A percentile compares a stretch with the other conserved stretches of the same genome.
phyloP scores from a whole-genome alignment of 2,797 vertebrate species.

The Thaleichthys pacificus region DNA sequence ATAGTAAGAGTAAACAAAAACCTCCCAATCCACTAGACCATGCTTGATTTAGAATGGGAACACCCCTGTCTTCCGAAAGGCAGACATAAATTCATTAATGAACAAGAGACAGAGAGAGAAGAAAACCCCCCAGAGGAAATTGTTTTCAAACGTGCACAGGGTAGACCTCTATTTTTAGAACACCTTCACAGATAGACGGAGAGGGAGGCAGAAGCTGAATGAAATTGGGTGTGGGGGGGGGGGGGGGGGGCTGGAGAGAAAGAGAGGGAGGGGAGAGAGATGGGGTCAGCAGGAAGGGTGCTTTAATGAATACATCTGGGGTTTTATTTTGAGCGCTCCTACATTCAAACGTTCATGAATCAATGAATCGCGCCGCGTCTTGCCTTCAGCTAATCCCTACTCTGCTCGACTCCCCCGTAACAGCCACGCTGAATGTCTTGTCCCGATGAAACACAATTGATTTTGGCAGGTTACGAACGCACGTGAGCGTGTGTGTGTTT shows the following conservation, averaged over 20 bases:
- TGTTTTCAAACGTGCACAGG: not conserved
- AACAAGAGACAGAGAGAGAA: not conserved
- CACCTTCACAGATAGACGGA: not conserved
- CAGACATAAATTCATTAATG: not conserved
- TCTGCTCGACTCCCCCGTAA: not conserved
- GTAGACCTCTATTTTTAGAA: slow-evolving; percentile 1
- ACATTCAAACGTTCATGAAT: not conserved
- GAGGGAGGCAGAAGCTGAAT: not conserved
- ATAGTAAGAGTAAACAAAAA: too few species aligned
- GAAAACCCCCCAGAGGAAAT: not conserved
- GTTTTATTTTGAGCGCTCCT: not conserved
- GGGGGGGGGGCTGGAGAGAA: not conserved
- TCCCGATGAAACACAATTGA: not conserved
- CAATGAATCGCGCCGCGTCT: not conserved
- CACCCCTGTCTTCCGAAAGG: not conserved
- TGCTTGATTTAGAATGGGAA: not conserved
- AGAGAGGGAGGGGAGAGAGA: not conserved
- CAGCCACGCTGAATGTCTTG: not conserved
- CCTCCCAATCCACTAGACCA: not conserved
- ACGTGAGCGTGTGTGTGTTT: not conserved
- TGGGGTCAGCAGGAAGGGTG: too few species aligned
- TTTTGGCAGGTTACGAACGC: not conserved
- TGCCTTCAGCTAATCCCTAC: not conserved
- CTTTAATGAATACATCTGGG: not conserved
- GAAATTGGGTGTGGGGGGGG: not conserved